A percentile compares a stretch with the other conserved stretches of the same genome.
phyloP scores from a whole-genome alignment of 2,888 invertebrate species.

The Trissoscelio sp. region DNA sequence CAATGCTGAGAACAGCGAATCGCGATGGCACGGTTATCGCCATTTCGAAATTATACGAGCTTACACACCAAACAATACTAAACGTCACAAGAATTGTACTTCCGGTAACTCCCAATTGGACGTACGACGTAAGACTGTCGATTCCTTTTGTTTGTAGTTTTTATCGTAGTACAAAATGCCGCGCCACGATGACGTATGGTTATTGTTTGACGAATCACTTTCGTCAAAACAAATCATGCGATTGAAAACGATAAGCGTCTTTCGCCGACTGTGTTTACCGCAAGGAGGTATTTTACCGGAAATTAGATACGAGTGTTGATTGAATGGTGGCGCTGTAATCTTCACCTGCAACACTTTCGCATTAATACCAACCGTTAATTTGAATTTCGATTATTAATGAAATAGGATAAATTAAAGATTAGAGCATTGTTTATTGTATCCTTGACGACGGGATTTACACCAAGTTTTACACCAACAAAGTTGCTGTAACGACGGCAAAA shows the following conservation, averaged over 20 bases:
- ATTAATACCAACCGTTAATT: constrained; percentile 11
- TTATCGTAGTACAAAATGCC: background rate
- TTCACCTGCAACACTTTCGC: too few species aligned
- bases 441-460: too few species aligned
- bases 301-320: constrained; percentile 13
- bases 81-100: constrained; percentile 50
- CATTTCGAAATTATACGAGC: constrained; percentile 81
- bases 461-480: too few species aligned
- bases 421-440: too few species aligned
- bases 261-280: constrained; percentile 20
- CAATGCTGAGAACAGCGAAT: constrained; percentile 90
- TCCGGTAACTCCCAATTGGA: constrained; percentile 67
- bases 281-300: constrained; percentile 28
- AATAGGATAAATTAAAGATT: too few species aligned
- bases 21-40: constrained; percentile 88
- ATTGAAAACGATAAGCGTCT: constrained; percentile 24
- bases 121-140: background rate
- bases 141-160: background rate
- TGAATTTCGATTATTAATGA: background rate
- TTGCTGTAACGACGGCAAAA: too few species aligned
- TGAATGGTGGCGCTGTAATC: constrained; percentile 14
- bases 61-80: constrained; percentile 23
- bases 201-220: background rate
- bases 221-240: constrained; percentile 34
- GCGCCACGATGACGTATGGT: background rate